phyloP scores from a whole-genome alignment of 2,888 invertebrate genomes.

The Camptogramma bilineatum region DNA sequence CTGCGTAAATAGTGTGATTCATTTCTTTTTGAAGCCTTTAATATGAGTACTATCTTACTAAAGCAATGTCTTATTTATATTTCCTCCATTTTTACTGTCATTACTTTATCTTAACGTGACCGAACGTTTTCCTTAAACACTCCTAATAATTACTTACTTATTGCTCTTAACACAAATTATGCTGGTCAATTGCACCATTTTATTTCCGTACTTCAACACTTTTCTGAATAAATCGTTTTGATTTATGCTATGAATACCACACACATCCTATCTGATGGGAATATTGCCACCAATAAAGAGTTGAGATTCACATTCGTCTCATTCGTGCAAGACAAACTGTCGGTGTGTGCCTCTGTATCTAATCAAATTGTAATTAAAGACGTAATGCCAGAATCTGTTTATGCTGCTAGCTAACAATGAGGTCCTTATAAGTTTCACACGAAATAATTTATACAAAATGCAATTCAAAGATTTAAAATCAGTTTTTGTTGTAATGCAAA shows the following conservation, averaged over 20 bases:
- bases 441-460: slow-evolving; percentile 22
- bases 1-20: slow-evolving; percentile 8
- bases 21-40: slow-evolving; percentile 6
- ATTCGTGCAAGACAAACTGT: slow-evolving; percentile 37
- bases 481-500: slow-evolving; percentile 3
- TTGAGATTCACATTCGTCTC: slow-evolving; percentile 30
- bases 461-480: neutral
- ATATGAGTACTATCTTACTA: neutral
- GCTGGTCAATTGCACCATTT: slow-evolving; percentile 59
- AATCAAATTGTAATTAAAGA: slow-evolving; percentile 57
- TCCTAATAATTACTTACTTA: slow-evolving; percentile 51
- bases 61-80: neutral
- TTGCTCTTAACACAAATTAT: slow-evolving; percentile 57
- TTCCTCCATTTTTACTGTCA: neutral
- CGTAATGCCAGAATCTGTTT: slow-evolving; percentile 33
- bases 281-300: slow-evolving; percentile 19
- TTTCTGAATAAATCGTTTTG: slow-evolving; percentile 9
- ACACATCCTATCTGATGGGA: slow-evolving; percentile 24
- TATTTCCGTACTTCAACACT: slow-evolving; percentile 22
- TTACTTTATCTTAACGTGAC: neutral
- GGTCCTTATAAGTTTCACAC: slow-evolving; percentile 25
- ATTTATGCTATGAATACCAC: slow-evolving; percentile 17
- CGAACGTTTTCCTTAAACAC: slow-evolving; percentile 16
- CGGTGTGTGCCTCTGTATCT: slow-evolving; percentile 52
- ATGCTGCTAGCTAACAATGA: slow-evolving; percentile 28